These are phyloP conservation scores for Apogon hyalosoma DNA, from an alignment of 2,797 vertebrate genomes.

Conservation along the genomic window DNA sequence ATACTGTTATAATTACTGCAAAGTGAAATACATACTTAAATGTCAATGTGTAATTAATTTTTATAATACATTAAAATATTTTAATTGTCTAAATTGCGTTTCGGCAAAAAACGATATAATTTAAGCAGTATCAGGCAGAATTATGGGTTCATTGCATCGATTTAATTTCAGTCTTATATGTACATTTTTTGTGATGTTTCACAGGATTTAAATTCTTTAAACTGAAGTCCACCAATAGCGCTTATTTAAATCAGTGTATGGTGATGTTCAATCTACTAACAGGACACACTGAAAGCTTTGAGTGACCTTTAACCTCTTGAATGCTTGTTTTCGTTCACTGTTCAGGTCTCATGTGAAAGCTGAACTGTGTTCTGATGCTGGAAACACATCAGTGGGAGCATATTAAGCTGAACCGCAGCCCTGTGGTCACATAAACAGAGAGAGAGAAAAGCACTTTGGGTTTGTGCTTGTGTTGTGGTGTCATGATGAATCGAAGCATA, in stretches of 20 bases:
- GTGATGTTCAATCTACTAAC: conserved; percentile 27
- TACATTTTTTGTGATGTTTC: conserved; percentile 15
- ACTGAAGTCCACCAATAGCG: conserved; percentile 13
- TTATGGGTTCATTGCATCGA: background rate
- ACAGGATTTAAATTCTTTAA: conserved; percentile 9
- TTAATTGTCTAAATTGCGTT: background rate
- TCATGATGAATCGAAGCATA: conserved; percentile 20
- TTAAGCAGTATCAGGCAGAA: background rate
- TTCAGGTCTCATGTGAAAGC: conserved; percentile 60
- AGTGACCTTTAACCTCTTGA: conserved; percentile 62
- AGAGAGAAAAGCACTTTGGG: conserved; percentile 44
- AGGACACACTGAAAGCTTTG: conserved; percentile 42
- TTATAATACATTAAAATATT: background rate
- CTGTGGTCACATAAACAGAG: conserved; percentile 50
- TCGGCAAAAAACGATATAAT: background rate
- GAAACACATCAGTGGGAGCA: conserved; percentile 71
- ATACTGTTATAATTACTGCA: background rate
- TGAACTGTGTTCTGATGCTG: conserved; percentile 67
- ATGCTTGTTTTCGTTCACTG: conserved; percentile 57
- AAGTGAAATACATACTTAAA: background rate
- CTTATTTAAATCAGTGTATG: conserved; percentile 36
- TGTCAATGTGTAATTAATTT: background rate
- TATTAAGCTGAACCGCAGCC: conserved; percentile 66
- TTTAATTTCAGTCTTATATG: background rate
- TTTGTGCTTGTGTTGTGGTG: conserved; percentile 42